Percentiles rank a stretch among this genome's conserved stretches.
Conservation (phyloP, 2,888 invertebrate genomes). For the Bombylius major region DNA sequence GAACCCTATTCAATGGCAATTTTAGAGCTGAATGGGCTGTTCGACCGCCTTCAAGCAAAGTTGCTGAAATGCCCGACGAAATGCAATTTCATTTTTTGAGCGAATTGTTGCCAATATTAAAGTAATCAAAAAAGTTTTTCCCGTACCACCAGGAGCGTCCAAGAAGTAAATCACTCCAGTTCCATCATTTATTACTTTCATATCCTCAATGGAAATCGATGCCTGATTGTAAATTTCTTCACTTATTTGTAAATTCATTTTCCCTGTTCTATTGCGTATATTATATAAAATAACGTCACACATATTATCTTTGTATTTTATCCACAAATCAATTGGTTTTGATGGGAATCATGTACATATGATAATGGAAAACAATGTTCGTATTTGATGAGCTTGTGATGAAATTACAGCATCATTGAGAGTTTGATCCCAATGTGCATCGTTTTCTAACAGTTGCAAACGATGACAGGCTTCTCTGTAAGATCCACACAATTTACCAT, state of each 20-base stretch:
- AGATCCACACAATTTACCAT: not conserved
- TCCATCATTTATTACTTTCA: slow-evolving; percentile 4
- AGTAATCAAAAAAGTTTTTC: slow-evolving; percentile 8
- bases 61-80: slow-evolving; percentile 14
- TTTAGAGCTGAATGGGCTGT: slow-evolving; percentile 7
- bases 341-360: slow-evolving; percentile 16
- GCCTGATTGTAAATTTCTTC: slow-evolving; percentile 19
- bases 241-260: slow-evolving; percentile 9
- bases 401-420: slow-evolving; percentile 14
- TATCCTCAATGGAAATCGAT: slow-evolving; percentile 12
- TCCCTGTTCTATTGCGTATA: slow-evolving; percentile 2
- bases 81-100: slow-evolving; percentile 5
- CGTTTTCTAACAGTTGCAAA: slow-evolving; percentile 13
- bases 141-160: slow-evolving; percentile 11
- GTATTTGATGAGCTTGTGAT: slow-evolving; percentile 14
- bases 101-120: slow-evolving; percentile 9
- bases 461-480: slow-evolving; percentile 1
- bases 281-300: slow-evolving; percentile 14
- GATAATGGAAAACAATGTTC: slow-evolving; percentile 19
- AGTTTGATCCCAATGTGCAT: slow-evolving; percentile 17
- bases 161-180: slow-evolving; percentile 5
- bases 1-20: not conserved
- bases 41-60: too few relatives aligned
- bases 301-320: slow-evolving; percentile 14
- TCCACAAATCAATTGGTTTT: slow-evolving; percentile 19